These are phyloP conservation scores for Tiliacea citrago DNA, from an alignment of 2,888 invertebrate species.

Conservation along the genomic window DNA sequence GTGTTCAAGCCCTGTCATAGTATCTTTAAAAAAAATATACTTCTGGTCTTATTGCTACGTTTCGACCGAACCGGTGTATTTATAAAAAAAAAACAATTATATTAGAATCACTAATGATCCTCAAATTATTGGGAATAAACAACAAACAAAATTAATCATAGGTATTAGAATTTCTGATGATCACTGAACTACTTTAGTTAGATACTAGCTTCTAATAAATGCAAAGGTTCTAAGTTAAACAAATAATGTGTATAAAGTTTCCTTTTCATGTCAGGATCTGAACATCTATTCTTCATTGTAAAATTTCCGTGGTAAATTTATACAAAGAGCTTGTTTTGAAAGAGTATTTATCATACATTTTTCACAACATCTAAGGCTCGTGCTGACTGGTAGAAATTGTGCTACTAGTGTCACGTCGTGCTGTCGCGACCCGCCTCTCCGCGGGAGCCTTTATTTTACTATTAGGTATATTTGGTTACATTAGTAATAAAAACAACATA, in stretches of 20 bases:
- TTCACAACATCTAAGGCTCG: too few species aligned
- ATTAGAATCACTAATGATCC: not conserved
- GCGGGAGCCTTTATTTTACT: too few species aligned
- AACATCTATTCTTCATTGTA: not conserved
- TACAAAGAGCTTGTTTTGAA: not conserved
- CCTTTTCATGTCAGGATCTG: not conserved
- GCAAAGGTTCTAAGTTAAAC: not conserved
- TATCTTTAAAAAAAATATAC: not conserved
- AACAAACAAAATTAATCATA: not conserved
- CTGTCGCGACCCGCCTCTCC: too few species aligned
- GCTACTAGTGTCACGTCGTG: too few species aligned
- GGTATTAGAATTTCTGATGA: not conserved
- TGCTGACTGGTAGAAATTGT: too few species aligned
- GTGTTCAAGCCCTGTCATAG: not conserved
- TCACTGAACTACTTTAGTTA: not conserved
- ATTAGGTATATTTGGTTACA: too few species aligned
- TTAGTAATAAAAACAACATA: constrained; percentile 64
- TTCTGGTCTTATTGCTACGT: not conserved
- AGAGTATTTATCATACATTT: not conserved
- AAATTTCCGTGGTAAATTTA: not conserved
- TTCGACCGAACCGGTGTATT: not conserved
- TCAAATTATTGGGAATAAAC: not conserved
- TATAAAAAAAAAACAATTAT: not conserved
- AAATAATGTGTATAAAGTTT: not conserved
- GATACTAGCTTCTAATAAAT: not conserved